Percentiles rank a stretch among this genome's conserved stretches.
phyloP scores from a whole-genome alignment of 2,113 vertebrate species.

The Nesoenas mayeri region DNA sequence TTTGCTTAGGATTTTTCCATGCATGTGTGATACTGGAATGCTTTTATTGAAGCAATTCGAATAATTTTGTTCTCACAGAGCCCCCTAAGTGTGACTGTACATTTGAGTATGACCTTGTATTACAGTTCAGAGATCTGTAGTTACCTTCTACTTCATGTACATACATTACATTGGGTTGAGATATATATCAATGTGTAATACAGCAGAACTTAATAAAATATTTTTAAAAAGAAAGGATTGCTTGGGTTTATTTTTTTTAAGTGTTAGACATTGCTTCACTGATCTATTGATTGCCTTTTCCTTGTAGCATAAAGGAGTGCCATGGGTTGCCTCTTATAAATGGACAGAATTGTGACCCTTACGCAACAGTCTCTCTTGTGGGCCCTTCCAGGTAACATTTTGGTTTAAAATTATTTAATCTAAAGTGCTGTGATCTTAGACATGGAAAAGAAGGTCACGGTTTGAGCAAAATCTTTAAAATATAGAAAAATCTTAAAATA shows the following conservation, averaged over 20 bases:
- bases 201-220: background rate
- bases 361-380: slow-evolving; percentile 92
- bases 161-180: accelerated
- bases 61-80: background rate
- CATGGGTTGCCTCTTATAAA: slow-evolving; percentile 93
- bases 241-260: background rate
- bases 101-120: background rate
- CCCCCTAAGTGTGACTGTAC: background rate
- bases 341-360: slow-evolving; percentile 96
- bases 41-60: background rate
- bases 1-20: background rate
- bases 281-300: slow-evolving; percentile 13
- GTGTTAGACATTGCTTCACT: background rate
- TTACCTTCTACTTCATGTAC: background rate
- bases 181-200: background rate
- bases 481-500: background rate
- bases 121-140: background rate
- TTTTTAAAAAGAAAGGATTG: background rate
- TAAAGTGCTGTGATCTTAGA: background rate
- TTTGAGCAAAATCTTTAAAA: background rate
- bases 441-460: background rate
- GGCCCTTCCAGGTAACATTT: slow-evolving; percentile 90
- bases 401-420: background rate
- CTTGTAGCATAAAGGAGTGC: slow-evolving; percentile 90
- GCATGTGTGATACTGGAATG: background rate